phyloP scores from a whole-genome alignment of 2,888 invertebrate species.

The Drosophila peninsularis region DNA sequence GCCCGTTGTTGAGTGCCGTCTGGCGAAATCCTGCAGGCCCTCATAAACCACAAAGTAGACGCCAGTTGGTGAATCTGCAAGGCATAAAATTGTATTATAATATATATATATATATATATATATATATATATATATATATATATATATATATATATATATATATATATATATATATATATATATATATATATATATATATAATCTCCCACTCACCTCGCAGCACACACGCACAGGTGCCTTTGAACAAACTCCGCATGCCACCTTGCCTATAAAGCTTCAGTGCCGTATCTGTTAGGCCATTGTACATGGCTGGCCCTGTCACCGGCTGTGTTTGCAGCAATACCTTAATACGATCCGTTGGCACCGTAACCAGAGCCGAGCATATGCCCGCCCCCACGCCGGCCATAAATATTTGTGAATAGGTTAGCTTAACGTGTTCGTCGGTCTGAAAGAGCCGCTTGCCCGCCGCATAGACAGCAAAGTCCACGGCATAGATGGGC shows the following conservation, averaged over 20 bases:
- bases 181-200: no score
- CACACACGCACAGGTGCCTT: conserved; percentile 94
- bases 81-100: conserved; percentile 45
- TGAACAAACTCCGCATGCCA: conserved; percentile 96
- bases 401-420: conserved; percentile 93
- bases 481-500: conserved; percentile 99
- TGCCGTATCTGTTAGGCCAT: conserved; percentile 96
- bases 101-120: no score
- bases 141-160: no score
- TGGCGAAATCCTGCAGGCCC: conserved; percentile 91
- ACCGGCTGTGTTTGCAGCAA: conserved; percentile 94
- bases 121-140: no score
- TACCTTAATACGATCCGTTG: conserved; percentile 99
- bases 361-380: conserved; percentile 98
- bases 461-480: conserved; percentile 96
- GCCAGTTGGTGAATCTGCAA: conserved; percentile 96
- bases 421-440: conserved; percentile 87
- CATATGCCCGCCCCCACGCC: conserved; percentile 98
- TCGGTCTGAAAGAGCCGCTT: conserved; percentile 91
- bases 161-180: no score
- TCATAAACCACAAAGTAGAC: conserved; percentile 99
- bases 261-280: conserved; percentile 96
- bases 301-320: conserved; percentile 90
- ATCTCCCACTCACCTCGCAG: conserved; percentile 87
- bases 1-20: conserved; percentile 86